Base-by-base conservation (phyloP, 2,888 invertebrate species). In the Monochamus alternatus region DNA sequence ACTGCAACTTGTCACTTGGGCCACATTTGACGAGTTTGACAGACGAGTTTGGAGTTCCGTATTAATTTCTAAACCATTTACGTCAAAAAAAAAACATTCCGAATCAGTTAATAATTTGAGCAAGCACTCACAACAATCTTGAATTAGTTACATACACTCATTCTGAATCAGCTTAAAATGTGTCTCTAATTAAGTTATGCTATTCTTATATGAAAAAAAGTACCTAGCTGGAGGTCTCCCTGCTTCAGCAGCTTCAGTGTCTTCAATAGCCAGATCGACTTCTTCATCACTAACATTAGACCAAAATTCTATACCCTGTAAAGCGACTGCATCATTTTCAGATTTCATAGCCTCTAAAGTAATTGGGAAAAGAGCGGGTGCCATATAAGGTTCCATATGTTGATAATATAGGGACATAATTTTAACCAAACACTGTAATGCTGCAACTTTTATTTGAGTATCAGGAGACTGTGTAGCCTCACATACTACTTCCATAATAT, bases 231-330 rank as follows among this genome's bases (percentile, higher is more conserved):
- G 99, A n/a, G 98, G 95, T 78, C 96, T 92, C n/a, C 99, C 94
- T 84, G 94, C 94, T 88, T 99, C 99, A 55, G 93, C 92, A 10
- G 99, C 98, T 90, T 99, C 99, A 62, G 95, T 95, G 85, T 96
- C 96, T 89, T 98, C 98, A 87, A 98, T 95, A 1, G 96, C 93
- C 81, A 99, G 91, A 89, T 98, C 98, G 51, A 98, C 97, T 90
- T 99, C 99, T 90, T 99, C 99, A 90, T 99, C 99, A 86, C 99
- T 98, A 0, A 99, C 98, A 85, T 98, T 99, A 4, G 98, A 99
- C 99, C 99, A 99, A 90, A 99, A 99, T 89, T 99, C 99, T 88
- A 99, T 99, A 81, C 99, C 99, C 91, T 99, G 99, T 74, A 99
- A 92, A 22, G 98, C 95, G 71, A 99, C 95, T 83, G 98, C 98